Evolutionary conservation across 1,140 invertebrate species (phyloP), one percentile per base, ranked within the genome.

Genomic region (Achatina immaculata): DNA sequence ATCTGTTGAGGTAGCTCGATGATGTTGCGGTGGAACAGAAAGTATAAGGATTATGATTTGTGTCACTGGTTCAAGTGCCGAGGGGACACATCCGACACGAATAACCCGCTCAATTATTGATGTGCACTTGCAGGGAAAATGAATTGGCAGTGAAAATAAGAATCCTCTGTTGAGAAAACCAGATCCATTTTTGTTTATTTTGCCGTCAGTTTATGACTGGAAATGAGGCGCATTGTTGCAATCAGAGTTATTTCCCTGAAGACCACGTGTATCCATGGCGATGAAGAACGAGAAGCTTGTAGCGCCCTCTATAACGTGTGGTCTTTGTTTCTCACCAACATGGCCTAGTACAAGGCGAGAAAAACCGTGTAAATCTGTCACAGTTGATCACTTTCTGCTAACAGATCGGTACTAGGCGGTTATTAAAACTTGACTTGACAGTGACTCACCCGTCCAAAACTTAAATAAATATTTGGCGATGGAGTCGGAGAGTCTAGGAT

Each of bases 221-320:
- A 76, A 76, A 76, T 55, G 74, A 36, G 51, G 36, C 58, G 62
- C 74, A 76, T 19, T 76, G 74, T 76, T 76, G 74, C 74, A 76
- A 76, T 76, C 74, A 76, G 55, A 76, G 74, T 76, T 76, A 76
- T 76, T 76, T 76, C 74, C 74, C 74, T 14, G 74, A 45, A 76
- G 74, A 76, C 40, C 43, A 16, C 45, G 51, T 24, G 72, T 74
- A 48, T 48, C 48, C n/a, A 71, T 71, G 68, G 40, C 68, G 68
- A 40, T 31, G 68, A 7, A 71, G 24, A 71, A 71, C 38, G 68
- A 71, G 40, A 21, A n/a, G 51, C n/a, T 55, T 16, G 51, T 55
- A 14, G 51, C 14, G 51, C n/a, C 51, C 14, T 16, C 14, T 55
- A n/a, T 14, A 14, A n/a, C 51, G n/a, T n/a, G 14, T 14, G 51